Conservation (phyloP, 2,113 vertebrate genomes). For the Phocoena phocoena region DNA sequence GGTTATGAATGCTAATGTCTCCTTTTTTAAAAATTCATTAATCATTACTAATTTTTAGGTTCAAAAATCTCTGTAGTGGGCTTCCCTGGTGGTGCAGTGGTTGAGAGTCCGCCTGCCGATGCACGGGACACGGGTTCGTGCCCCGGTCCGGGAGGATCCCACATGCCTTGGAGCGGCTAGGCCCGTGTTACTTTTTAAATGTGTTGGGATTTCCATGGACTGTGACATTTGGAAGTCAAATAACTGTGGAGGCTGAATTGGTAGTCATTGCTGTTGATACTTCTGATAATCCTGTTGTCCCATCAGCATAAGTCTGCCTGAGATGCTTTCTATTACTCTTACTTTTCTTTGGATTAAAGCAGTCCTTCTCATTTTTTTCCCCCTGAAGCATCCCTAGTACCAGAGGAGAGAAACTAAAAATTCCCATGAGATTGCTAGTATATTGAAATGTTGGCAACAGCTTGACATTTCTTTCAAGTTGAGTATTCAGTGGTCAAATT, state of each 20-base stretch:
- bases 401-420: neutral
- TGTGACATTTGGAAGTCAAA: neutral
- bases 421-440: neutral
- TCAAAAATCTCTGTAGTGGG: neutral
- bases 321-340: neutral
- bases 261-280: neutral
- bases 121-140: too few species aligned
- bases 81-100: too few species aligned
- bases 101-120: too few species aligned
- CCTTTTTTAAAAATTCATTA: neutral
- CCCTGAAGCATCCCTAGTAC: neutral
- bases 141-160: too few species aligned
- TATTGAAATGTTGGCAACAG: neutral
- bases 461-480: constrained; percentile 42
- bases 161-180: too few species aligned
- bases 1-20: neutral
- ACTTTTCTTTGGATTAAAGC: neutral
- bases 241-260: neutral
- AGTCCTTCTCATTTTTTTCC: neutral
- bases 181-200: neutral
- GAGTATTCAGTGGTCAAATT: neutral
- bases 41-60: neutral
- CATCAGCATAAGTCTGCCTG: neutral
- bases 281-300: neutral
- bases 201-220: neutral